phyloP scores from a whole-genome alignment of 2,888 invertebrate species.

The Ptychoptera albimana region DNA sequence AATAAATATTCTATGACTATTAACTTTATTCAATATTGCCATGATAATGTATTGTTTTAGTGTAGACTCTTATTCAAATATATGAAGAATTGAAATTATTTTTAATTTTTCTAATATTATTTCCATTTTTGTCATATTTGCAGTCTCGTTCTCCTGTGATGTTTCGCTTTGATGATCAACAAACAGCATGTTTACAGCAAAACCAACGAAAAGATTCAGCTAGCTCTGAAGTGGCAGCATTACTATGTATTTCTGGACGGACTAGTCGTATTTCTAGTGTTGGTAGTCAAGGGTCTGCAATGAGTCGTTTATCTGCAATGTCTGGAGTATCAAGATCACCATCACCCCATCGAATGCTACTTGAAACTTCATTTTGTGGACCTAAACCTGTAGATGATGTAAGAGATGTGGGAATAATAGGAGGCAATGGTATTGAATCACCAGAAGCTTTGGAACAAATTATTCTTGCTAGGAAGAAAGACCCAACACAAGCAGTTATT shows the following conservation, averaged over 20 bases:
- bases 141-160: slow-evolving; percentile 26
- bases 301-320: slow-evolving; percentile 38
- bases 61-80: no score
- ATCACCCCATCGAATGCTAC: slow-evolving; percentile 78
- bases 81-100: no score
- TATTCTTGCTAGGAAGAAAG: slow-evolving; percentile 41
- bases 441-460: slow-evolving; percentile 40
- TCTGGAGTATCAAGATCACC: slow-evolving; percentile 53
- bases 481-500: slow-evolving; percentile 45
- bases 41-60: no score
- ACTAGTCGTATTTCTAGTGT: slow-evolving; percentile 70
- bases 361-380: slow-evolving; percentile 84
- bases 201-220: slow-evolving; percentile 56
- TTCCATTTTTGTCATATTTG: not conserved
- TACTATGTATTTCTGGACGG: slow-evolving; percentile 60
- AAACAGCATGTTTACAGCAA: slow-evolving; percentile 30
- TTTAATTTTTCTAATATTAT: not conserved
- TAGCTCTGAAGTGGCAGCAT: slow-evolving; percentile 58
- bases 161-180: slow-evolving; percentile 31
- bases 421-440: slow-evolving; percentile 32
- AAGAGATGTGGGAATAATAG: slow-evolving; percentile 34
- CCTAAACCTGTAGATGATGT: slow-evolving; percentile 50
- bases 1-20: no score
- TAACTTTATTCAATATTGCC: no score
- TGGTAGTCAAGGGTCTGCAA: slow-evolving; percentile 59